Evolutionary conservation across 2,113 vertebrate species (phyloP), one percentile per base, ranked within the genome.

Genomic region (Nyctereutes procyonoides): DNA sequence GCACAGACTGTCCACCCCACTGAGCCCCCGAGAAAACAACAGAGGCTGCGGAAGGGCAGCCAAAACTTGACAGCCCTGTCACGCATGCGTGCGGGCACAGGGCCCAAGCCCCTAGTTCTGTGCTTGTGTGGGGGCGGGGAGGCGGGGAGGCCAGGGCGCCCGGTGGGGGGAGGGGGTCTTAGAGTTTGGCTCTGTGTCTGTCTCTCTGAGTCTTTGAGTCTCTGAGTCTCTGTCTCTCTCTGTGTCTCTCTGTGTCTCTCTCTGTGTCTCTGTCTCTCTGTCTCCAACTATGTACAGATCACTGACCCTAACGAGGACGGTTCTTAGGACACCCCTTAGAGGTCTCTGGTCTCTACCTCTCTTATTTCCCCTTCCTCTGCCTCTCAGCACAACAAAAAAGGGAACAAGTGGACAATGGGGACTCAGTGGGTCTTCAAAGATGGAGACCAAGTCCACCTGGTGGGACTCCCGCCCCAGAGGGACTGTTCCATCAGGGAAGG

Each of bases 1-100:
- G 99, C 99, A 98, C 99, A 99, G 99, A 99, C 98, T 98, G 98
- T 99, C 99, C 99, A 98, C 99, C 99, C 99, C 99, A 99, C 99
- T 98, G 99, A 99, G 99, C 98, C 99, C 98, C 97, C 97, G 38
- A 94, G 98, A 98, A 99, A 99, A 99, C 98, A 99, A 98, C 99
- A 99, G 99, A 99, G 98, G 98, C 98, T 98, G 97, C 97, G 98
- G 98, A 99, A 99, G 99, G 99, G 98, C 99, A 99, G 99, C 99
- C 99, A 99, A 98, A 98, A 98, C 98, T 98, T 98, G 96, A 97
- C 98, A 97, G 98, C 98, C 98, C 98, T 98, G 98, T 98, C 95
- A 97, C 87, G 97, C 97, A 98, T 71, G 90, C 97, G 97, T 97
- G 84, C 55, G 65, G 88, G 97, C 93, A 58, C 28, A 1, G 43